Base-by-base conservation (phyloP, 2,888 invertebrate species). In the Drosophila rubida region DNA sequence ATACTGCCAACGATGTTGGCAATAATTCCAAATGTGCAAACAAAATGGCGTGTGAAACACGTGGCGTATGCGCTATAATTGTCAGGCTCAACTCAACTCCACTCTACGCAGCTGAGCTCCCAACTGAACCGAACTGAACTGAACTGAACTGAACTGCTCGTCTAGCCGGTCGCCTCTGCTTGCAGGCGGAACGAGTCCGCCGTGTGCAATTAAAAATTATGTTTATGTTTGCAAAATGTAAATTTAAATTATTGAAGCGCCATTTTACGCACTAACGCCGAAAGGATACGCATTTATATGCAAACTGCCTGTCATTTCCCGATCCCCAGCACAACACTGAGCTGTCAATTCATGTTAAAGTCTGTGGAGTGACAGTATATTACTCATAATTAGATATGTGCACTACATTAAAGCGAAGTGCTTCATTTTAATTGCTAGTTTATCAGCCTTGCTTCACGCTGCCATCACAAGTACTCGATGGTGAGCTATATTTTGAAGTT, bases 201-300 rank as follows among this genome's bases (percentile, higher is more conserved):
- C 23, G 83, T 59, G 88, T 76, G 64, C 83, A 79, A 85, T 83
- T 85, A 77, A 75, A 87, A 79, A 69, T 87, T 55, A 72, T 87
- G 75, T 75, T 87, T 80, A 80, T 83, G 60, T 69, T 75, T 71
- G 54, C 39, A 48, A 76, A 70, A 76, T 76, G 72, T 65, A 25
- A 76, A 71, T 76, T 70, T 71, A 71, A 76, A 65, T 74, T 61
- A 76, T 58, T 19, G 37, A 19, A 41, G 55, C 41, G 37, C 27
- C 41, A 53, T 50, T 46, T 54, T 13, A 8, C 7, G 37, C 25
- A 14, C 39, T 32, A 48, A 23, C 27, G 37, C 35, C 42, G 11
- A 25, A 50, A 39, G 35, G 23, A 39, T 35, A 37, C 25, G 16
- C 1, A 14, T 27, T 44, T 41, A 23, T 7, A 35, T 44, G 30